Evolutionary conservation across 35 echinoderm and acorn worm species (phyloP).

Genomic region (Holothuria glaberrima): DNA sequence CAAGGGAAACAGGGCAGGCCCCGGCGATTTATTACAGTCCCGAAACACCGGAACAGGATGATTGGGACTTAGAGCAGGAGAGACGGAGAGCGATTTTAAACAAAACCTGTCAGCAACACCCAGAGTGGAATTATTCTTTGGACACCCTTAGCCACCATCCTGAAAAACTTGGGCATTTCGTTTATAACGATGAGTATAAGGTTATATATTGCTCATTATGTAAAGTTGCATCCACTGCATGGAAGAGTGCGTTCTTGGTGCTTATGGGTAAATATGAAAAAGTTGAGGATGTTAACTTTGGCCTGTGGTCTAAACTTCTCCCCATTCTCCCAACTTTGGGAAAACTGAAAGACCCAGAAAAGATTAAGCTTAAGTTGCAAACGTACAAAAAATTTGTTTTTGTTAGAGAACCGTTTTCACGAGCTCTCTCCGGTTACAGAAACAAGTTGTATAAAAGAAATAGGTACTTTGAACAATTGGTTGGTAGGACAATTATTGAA

Average conservation of each 20-base stretch:
- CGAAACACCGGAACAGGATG: background rate
- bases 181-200: slow-evolving; percentile 73
- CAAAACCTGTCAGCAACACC: background rate
- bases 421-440: slow-evolving; percentile 81
- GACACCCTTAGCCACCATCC: slow-evolving; percentile 42
- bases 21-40: too few relatives aligned
- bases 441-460: slow-evolving; percentile 68
- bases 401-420: slow-evolving; percentile 81
- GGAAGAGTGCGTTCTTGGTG: slow-evolving; percentile 86
- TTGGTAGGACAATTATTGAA: slow-evolving; percentile 60
- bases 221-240: slow-evolving; percentile 83
- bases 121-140: slow-evolving; percentile 1
- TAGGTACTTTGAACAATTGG: slow-evolving; percentile 27
- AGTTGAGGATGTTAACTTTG: slow-evolving; percentile 62
- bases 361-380: slow-evolving; percentile 65
- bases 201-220: slow-evolving; percentile 71
- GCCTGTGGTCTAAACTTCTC: slow-evolving; percentile 34
- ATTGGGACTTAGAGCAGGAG: slow-evolving; percentile 14
- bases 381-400: slow-evolving; percentile 87
- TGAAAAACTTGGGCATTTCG: slow-evolving; percentile 62
- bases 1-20: too few relatives aligned
- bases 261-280: slow-evolving; percentile 77
- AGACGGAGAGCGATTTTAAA: background rate
- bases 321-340: slow-evolving; percentile 58
- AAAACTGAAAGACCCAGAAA: slow-evolving; percentile 39